Conservation (phyloP, 2,888 invertebrate species). For the Eupithecia exiguata region DNA sequence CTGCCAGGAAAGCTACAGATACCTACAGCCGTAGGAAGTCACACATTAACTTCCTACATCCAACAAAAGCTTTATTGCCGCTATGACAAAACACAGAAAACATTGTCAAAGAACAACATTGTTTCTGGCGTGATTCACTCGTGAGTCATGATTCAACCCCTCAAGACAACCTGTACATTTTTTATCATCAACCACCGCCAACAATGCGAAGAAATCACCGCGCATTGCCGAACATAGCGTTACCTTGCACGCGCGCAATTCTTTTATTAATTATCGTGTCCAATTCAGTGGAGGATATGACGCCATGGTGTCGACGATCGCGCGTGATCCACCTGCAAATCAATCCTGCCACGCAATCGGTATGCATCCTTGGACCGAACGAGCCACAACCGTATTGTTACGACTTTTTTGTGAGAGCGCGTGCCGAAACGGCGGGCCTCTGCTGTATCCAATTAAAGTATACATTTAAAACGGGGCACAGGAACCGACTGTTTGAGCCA, state of each 20-base stretch:
- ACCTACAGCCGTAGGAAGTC: background rate
- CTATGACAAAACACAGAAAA: constrained; percentile 34
- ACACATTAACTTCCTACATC: background rate
- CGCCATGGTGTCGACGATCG: constrained; percentile 72
- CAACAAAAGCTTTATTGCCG: constrained; percentile 32
- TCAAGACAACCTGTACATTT: constrained; percentile 30
- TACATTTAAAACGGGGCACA: constrained; percentile 50
- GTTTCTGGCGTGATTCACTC: constrained; percentile 43
- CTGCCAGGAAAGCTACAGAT: background rate
- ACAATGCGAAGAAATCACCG: constrained; percentile 66
- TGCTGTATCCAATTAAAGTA: constrained; percentile 47
- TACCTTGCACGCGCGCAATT: constrained; percentile 72
- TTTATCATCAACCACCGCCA: constrained; percentile 48
- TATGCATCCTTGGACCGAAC: constrained; percentile 75
- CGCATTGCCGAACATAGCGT: constrained; percentile 75
- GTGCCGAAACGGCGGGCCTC: constrained; percentile 52
- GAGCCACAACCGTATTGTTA: constrained; percentile 65
- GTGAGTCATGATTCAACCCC: constrained; percentile 32
- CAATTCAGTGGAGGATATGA: constrained; percentile 81
- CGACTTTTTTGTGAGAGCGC: constrained; percentile 45
- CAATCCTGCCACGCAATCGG: constrained; percentile 68
- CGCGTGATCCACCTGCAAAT: constrained; percentile 80
- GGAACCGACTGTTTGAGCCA: constrained; percentile 48
- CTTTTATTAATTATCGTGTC: constrained; percentile 81
- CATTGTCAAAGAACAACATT: constrained; percentile 32